Conservation (phyloP, 1,140 invertebrate species). For the Papilio xuthus region DNA sequence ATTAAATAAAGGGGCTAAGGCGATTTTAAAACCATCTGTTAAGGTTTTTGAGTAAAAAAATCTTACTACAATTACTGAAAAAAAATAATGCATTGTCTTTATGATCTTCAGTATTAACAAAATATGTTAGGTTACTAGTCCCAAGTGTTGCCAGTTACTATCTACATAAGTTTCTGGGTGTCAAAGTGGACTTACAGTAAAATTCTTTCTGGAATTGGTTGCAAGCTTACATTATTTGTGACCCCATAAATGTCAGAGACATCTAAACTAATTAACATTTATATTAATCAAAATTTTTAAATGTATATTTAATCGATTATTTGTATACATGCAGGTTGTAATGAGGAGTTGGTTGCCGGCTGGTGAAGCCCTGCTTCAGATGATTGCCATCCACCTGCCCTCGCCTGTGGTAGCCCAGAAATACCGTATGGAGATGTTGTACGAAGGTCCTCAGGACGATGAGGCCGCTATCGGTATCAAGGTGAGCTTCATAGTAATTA, state of each 20-base stretch:
- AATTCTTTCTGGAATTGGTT: constrained; percentile 65
- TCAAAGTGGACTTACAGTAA: constrained; percentile 62
- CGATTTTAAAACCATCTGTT: too few relatives aligned
- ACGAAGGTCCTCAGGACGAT: constrained; percentile 98
- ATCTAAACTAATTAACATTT: constrained; percentile 29
- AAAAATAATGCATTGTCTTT: too few relatives aligned
- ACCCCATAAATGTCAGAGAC: constrained; percentile 64
- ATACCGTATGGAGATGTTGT: constrained; percentile 99
- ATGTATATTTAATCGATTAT: background rate
- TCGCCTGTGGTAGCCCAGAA: constrained; percentile 99
- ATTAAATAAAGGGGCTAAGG: too few relatives aligned
- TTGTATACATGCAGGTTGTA: constrained; percentile 85
- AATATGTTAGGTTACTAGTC: constrained; percentile 48
- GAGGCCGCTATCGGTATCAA: constrained; percentile 95
- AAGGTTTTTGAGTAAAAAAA: too few relatives aligned
- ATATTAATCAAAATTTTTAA: background rate
- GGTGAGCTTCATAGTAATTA: constrained; percentile 69
- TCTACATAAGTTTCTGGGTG: constrained; percentile 54
- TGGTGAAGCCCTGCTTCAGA: constrained; percentile 99
- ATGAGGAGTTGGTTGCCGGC: constrained; percentile 99
- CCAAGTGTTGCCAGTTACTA: constrained; percentile 62
- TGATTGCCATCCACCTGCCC: constrained; percentile 99
- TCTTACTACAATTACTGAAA: too few relatives aligned
- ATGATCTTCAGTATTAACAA: background rate
- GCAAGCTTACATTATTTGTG: constrained; percentile 44